Conservation (phyloP, 2,113 vertebrate species). For the Lampris megalopsis region DNA sequence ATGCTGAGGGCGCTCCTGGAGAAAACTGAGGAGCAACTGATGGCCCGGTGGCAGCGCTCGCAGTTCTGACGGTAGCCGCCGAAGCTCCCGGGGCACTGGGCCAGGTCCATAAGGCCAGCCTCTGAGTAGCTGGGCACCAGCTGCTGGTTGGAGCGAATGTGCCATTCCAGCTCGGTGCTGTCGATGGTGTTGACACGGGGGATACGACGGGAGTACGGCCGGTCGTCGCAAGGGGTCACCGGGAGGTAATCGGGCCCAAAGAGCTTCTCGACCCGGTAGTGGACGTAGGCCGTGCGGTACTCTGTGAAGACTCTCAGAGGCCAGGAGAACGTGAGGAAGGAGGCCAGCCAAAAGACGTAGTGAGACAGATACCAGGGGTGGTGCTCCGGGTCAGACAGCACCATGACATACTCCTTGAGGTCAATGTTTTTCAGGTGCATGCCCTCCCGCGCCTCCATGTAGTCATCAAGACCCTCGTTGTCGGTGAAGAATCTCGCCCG, state of each 20-base stretch:
- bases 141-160: constrained; percentile 97
- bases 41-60: constrained; percentile 92
- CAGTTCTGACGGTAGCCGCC: constrained; percentile 90
- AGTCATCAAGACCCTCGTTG: constrained; percentile 95
- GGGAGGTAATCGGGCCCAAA: constrained; percentile 93
- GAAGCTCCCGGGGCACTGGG: constrained; percentile 85
- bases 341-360: constrained; percentile 93
- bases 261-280: constrained; percentile 96
- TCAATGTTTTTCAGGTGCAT: constrained; percentile 97
- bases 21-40: constrained; percentile 97
- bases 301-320: constrained; percentile 93
- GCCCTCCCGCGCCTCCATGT: constrained; percentile 96
- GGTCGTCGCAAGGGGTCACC: constrained; percentile 90
- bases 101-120: constrained; percentile 94
- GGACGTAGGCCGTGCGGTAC: constrained; percentile 92
- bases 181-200: constrained; percentile 96
- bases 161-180: constrained; percentile 97
- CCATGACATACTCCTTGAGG: constrained; percentile 95
- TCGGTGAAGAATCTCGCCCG: constrained; percentile 95
- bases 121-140: constrained; percentile 97
- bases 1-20: constrained; percentile 95
- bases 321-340: constrained; percentile 94
- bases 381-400: constrained; percentile 90
- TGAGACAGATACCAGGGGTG: constrained; percentile 96
- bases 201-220: constrained; percentile 89